Percentiles rank a stretch among this genome's conserved stretches.
These are phyloP conservation scores for Branchinecta lindahli DNA, from an alignment of 1,140 invertebrate genomes.

Conservation along the genomic window DNA sequence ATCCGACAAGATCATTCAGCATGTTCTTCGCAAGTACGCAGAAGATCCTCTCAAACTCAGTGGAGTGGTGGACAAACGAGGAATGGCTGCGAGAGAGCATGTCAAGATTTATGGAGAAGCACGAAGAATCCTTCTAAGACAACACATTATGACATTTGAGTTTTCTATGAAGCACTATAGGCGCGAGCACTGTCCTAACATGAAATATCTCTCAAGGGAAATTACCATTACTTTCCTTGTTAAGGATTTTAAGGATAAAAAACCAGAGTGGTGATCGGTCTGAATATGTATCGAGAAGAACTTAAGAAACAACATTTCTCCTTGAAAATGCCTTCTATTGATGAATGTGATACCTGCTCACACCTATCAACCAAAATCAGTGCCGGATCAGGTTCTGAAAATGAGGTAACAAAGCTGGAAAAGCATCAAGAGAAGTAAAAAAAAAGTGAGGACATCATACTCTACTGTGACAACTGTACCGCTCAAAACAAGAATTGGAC, in stretches of 20 bases:
- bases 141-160: constrained; percentile 6
- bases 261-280: background rate
- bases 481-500: constrained; percentile 1
- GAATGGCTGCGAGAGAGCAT: constrained; percentile 7
- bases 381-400: constrained; percentile 4
- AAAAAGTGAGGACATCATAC: background rate
- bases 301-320: constrained; percentile 1
- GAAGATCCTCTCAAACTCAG: constrained; percentile 8
- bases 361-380: constrained; percentile 8
- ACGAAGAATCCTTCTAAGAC: background rate
- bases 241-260: constrained; percentile 6
- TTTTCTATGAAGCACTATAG: background rate
- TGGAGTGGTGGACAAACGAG: constrained; percentile 4
- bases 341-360: constrained; percentile 5
- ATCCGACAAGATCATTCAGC: constrained; percentile 5
- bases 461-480: constrained; percentile 4
- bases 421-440: constrained; percentile 5
- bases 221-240: constrained; percentile 6
- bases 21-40: constrained; percentile 5
- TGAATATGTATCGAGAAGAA: constrained; percentile 5
- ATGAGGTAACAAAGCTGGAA: constrained; percentile 5
- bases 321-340: constrained; percentile 8
- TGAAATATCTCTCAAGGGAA: constrained; percentile 6
- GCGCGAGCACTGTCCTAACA: constrained; percentile 7
- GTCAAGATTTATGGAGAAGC: constrained; percentile 1